Percentiles rank a stretch among this genome's conserved stretches.
phyloP scores from a whole-genome alignment of 2,113 vertebrate species.

The Hippocampus abdominalis region DNA sequence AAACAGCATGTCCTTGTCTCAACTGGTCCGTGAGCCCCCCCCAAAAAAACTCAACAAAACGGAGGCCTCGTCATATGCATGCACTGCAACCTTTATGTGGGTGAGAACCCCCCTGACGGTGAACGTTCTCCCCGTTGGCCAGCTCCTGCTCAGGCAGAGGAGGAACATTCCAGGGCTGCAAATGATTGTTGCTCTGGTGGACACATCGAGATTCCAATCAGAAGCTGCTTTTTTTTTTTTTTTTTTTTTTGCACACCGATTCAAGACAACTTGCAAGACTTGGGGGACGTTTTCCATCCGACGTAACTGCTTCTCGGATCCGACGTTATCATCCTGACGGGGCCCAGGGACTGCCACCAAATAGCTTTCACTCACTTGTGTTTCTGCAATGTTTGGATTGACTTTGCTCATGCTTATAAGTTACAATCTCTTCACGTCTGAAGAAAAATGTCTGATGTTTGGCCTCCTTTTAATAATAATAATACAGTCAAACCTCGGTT shows the following conservation, averaged over 20 bases:
- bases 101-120: background rate
- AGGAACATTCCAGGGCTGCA: background rate
- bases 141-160: background rate
- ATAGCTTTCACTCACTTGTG: background rate
- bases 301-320: background rate
- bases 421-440: background rate
- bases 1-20: no score
- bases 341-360: background rate
- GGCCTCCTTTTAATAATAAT: no score
- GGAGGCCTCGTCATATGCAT: no score
- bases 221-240: no score
- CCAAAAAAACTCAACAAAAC: no score
- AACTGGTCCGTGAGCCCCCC: no score
- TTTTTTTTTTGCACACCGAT: background rate
- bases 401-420: background rate
- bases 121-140: background rate
- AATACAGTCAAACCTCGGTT: no score
- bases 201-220: background rate
- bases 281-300: background rate
- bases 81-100: background rate
- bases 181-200: background rate
- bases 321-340: no score
- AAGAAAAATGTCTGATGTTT: no score
- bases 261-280: background rate
- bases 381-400: background rate